Evolutionary conservation across 2,113 vertebrate genomes (phyloP).

Genomic region (Oryctolagus cuniculus): mOryCun1.1 NC_091453.1:110224001-110224500

Average conservation of each 20-base stretch:
- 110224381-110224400: background rate
- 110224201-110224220: background rate
- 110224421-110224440: background rate
- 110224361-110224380: background rate
- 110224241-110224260: background rate
- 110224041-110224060: background rate
- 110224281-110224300: background rate
- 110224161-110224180: background rate
- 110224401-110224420: background rate
- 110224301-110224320: background rate
- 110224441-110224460: background rate
- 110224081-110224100: background rate
- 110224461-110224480: background rate
- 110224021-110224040: background rate
- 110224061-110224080: background rate
- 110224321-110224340: background rate
- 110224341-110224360: background rate
- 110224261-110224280: background rate
- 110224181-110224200: background rate
- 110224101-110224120: background rate
- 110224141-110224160: background rate
- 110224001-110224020: background rate
- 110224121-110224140: background rate
- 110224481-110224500: background rate
- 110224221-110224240: slow-evolving; percentile 4